Evolutionary conservation across 2,113 vertebrate species (phyloP), one percentile per base, ranked within the genome.

Genomic region (Calonectris borealis): DNA sequence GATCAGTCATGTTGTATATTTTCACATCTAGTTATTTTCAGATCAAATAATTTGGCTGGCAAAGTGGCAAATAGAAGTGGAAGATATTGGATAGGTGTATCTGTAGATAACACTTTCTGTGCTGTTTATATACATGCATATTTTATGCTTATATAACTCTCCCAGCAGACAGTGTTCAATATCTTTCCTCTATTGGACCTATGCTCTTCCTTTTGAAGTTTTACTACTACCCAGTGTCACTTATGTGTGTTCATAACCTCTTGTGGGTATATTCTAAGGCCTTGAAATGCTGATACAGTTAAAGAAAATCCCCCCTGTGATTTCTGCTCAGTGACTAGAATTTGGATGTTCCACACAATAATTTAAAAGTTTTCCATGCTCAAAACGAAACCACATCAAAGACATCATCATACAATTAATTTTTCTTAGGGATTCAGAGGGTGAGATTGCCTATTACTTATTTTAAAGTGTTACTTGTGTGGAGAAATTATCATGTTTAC

Each of bases 1-100:
- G 1, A 60, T 36, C 7, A 40, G 15, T 32, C 3, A 6, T 20
- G 11, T 34, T n/a, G 57, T 0, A 1, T 49, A 20, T 69, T 70
- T 86, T n/a, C 60, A 46, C 2, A 48, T n/a, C 7, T 54, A 79
- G 16, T 36, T 11, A n/a, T 68, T 62, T 76, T 62, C 38, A 57
- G 10, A 51, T 38, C 16, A 66, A 52, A 32, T 52, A 38, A 61
- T 76, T 58, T 38, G 20, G 6, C 25, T 71, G 51, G 18, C 5
- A 42, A 60, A 60, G n/a, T 26, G 17, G 26, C 24, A 77, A 77
- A 76, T 0, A 46, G 27, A 51, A 57, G 7, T 16, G 55, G 38
- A 70, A 88, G 55, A 69, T 40, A 75, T 5, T 55, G 18, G 31
- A 44, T 31, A 61, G 11, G 6, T 51, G 13, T 8, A 38, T 40